Conservation (phyloP, 2,113 vertebrate genomes). For the Lathamus discolor region DNA sequence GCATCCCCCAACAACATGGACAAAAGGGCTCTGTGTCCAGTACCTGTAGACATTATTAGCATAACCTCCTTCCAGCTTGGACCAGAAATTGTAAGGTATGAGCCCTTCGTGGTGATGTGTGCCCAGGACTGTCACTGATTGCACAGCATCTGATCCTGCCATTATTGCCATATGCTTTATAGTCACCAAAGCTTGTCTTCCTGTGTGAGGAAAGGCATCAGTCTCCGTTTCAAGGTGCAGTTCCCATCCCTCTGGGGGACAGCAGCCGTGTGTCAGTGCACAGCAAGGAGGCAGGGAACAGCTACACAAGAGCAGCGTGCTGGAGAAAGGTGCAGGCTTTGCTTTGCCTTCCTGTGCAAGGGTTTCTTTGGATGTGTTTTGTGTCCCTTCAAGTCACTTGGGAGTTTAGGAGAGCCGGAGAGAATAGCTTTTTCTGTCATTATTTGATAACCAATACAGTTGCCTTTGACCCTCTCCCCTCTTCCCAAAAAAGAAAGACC, state of each 20-base stretch:
- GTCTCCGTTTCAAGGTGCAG: constrained; percentile 7
- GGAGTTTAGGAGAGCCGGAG: constrained; percentile 62
- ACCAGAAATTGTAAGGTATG: not conserved
- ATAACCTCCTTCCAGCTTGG: not conserved
- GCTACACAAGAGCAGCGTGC: not conserved
- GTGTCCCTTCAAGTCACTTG: constrained; percentile 68
- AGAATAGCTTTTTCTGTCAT: constrained; percentile 72
- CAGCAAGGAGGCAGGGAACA: not conserved
- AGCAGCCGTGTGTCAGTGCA: not conserved
- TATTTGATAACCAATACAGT: constrained; percentile 72
- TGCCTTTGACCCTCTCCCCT: constrained; percentile 69
- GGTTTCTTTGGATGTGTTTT: constrained; percentile 66
- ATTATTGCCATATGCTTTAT: not conserved
- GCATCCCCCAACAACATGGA: not conserved
- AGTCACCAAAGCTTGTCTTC: not conserved
- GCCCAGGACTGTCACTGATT: not conserved
- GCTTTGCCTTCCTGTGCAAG: constrained; percentile 41
- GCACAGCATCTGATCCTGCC: not conserved
- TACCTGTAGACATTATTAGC: not conserved
- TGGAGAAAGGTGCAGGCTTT: constrained; percentile 24
- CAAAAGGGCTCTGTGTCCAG: not conserved
- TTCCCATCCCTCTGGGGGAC: not conserved
- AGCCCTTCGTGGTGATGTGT: not conserved
- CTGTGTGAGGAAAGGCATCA: not conserved
- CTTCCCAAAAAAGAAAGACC: constrained; percentile 68